These are phyloP conservation scores for Drosophila parthenogenetica DNA, from an alignment of 2,888 invertebrate species.

Conservation along the genomic window DNA sequence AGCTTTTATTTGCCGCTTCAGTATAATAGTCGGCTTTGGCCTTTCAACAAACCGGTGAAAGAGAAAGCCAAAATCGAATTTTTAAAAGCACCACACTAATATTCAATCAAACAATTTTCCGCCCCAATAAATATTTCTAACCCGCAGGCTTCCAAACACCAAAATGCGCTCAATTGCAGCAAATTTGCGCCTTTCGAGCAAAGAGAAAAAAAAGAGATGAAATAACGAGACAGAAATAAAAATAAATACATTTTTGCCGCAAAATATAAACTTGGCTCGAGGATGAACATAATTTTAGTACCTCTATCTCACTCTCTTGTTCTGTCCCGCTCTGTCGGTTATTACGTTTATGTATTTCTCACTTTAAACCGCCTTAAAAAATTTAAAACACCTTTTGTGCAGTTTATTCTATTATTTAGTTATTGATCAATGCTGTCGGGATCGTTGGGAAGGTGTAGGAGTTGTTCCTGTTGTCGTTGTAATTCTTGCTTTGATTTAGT, in stretches of 20 bases:
- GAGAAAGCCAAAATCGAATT: slow-evolving; percentile 30
- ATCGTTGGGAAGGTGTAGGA: slow-evolving; percentile 65
- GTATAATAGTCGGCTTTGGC: slow-evolving; percentile 14
- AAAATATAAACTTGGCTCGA: slow-evolving; percentile 43
- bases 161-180: slow-evolving; percentile 69
- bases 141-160: slow-evolving; percentile 55
- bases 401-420: slow-evolving; percentile 77
- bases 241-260: slow-evolving; percentile 45
- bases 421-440: slow-evolving; percentile 65
- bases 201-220: slow-evolving; percentile 11
- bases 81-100: slow-evolving; percentile 61
- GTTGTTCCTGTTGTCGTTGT: slow-evolving; percentile 40
- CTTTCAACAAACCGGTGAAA: slow-evolving; percentile 24
- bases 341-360: slow-evolving; percentile 5
- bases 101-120: slow-evolving; percentile 79
- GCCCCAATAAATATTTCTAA: slow-evolving; percentile 73
- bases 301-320: no score
- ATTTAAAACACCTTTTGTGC: slow-evolving; percentile 68
- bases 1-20: neutral
- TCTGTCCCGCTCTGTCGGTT: neutral
- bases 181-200: slow-evolving; percentile 61
- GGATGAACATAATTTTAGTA: slow-evolving; percentile 38
- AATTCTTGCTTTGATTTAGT: slow-evolving; percentile 71
- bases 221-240: slow-evolving; percentile 32
- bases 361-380: slow-evolving; percentile 54